Conservation (phyloP, 2,888 invertebrate species). For the Drosophila yooni region DNA sequence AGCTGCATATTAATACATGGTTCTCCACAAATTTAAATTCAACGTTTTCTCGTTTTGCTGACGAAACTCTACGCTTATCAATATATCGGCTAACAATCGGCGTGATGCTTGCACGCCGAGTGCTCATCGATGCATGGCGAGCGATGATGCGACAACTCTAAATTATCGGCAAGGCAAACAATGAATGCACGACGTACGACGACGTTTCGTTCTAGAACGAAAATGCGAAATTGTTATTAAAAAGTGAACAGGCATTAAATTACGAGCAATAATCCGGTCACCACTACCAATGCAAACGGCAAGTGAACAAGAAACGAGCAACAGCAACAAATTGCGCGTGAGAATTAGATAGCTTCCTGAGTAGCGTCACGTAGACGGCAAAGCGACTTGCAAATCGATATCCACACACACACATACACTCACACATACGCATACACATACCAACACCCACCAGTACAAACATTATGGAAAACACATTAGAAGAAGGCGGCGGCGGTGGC, state of each 20-base stretch:
- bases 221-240: conserved; percentile 63
- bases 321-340: conserved; percentile 53
- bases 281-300: conserved; percentile 52
- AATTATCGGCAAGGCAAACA: conserved; percentile 62
- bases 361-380: conserved; percentile 77
- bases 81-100: conserved; percentile 12
- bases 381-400: conserved; percentile 67
- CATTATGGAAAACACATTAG: conserved; percentile 67
- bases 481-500: conserved; percentile 45
- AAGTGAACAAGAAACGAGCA: conserved; percentile 28
- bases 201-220: conserved; percentile 61
- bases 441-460: conserved; percentile 56
- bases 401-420: conserved; percentile 54
- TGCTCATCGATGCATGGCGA: conserved; percentile 19
- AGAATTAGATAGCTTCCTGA: conserved; percentile 67
- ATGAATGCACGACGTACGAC: conserved; percentile 61
- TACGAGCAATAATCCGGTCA: conserved; percentile 44
- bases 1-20: neutral
- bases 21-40: neutral
- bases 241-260: conserved; percentile 44
- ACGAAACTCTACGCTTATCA: conserved; percentile 2
- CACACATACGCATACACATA: conserved; percentile 28
- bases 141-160: conserved; percentile 38
- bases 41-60: neutral
- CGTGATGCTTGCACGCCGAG: neutral